A percentile compares a stretch with the other conserved stretches of the same genome.
Conservation (phyloP, 2,797 vertebrate genomes). For the Rachycentron canadum region DNA sequence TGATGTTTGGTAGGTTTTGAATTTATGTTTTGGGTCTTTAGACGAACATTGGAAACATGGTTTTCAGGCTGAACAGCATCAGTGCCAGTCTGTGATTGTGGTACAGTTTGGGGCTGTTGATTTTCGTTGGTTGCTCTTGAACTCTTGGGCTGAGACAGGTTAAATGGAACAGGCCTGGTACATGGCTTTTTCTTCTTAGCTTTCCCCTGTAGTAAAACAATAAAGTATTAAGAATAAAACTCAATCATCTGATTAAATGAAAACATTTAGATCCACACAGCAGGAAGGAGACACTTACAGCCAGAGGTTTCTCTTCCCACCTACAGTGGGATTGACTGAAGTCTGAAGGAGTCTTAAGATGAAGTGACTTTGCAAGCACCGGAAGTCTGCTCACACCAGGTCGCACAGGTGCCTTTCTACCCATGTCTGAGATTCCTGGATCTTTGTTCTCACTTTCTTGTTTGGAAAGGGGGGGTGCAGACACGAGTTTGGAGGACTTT, state of each 20-base stretch:
- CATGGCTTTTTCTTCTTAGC: constrained; percentile 79
- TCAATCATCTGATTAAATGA: not conserved
- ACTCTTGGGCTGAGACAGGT: constrained; percentile 72
- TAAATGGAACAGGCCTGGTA: constrained; percentile 85
- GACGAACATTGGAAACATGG: constrained; percentile 3
- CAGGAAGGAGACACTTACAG: constrained; percentile 68
- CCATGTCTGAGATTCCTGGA: constrained; percentile 59
- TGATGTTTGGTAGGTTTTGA: constrained; percentile 41
- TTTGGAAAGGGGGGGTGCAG: constrained; percentile 38
- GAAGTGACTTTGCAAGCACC: constrained; percentile 80
- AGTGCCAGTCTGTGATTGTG: constrained; percentile 25
- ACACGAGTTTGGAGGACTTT: constrained; percentile 58
- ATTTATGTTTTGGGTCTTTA: constrained; percentile 45
- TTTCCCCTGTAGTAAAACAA: constrained; percentile 76
- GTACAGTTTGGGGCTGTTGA: constrained; percentile 16
- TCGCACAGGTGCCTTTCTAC: constrained; percentile 51
- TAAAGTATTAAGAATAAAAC: not conserved
- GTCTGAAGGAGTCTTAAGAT: constrained; percentile 60
- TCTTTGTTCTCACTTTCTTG: constrained; percentile 78
- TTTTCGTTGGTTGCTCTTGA: constrained; percentile 37
- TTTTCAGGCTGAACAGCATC: constrained; percentile 31
- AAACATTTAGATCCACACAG: constrained; percentile 4
- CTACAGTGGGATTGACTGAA: constrained; percentile 66
- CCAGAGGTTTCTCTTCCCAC: constrained; percentile 83
- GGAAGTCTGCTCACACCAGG: constrained; percentile 81